A percentile compares a stretch with the other conserved stretches of the same genome.
These are phyloP conservation scores for Aphelenchoides bicaudatus DNA, from an alignment of 2,888 invertebrate species.

Conservation along the genomic window DNA sequence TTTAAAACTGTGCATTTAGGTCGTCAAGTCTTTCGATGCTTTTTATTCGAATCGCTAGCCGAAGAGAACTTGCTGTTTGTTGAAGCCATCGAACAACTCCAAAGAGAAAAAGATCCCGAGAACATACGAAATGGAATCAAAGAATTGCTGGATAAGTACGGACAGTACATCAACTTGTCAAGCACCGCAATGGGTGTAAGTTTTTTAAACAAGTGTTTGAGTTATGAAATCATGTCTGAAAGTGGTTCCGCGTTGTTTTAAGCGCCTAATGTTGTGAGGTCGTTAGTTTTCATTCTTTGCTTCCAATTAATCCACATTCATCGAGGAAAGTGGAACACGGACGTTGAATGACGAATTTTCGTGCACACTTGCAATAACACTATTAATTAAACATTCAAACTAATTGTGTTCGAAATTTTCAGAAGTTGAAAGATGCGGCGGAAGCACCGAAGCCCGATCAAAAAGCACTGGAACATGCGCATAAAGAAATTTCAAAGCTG, in stretches of 20 bases:
- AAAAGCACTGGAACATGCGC: conserved; percentile 48
- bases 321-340: neutral
- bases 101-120: conserved; percentile 49
- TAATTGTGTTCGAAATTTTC: conserved; percentile 15
- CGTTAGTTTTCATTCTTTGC: no score
- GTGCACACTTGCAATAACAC: no score
- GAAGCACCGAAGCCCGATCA: conserved; percentile 45
- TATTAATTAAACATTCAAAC: neutral
- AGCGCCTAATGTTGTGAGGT: no score
- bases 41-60: conserved; percentile 53
- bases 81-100: conserved; percentile 50
- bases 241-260: no score
- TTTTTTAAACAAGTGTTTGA: no score
- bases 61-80: conserved; percentile 58
- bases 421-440: conserved; percentile 43
- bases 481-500: conserved; percentile 53
- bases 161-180: conserved; percentile 51
- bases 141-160: conserved; percentile 47
- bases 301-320: no score
- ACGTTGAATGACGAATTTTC: no score
- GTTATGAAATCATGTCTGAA: no score
- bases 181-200: conserved; percentile 49
- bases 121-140: conserved; percentile 45
- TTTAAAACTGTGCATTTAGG: conserved; percentile 33
- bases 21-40: conserved; percentile 54